Evolutionary conservation across 2,113 vertebrate genomes (phyloP).

Genomic region (Lagopus muta): DNA sequence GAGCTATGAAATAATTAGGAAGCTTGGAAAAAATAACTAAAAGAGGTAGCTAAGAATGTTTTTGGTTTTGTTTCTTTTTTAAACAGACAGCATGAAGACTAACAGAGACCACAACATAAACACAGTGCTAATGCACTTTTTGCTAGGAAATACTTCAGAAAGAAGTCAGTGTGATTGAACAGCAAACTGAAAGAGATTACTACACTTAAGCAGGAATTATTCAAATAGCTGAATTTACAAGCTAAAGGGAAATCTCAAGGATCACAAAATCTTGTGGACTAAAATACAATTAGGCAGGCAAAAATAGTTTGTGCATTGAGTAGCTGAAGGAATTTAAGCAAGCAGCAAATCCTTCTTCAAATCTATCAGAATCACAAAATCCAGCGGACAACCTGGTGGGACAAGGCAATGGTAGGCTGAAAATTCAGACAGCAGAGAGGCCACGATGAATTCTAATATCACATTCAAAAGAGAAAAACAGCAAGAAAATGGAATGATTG

Average conservation of each 20-base stretch:
- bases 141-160: neutral
- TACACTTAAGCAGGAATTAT: neutral
- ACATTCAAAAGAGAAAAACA: neutral
- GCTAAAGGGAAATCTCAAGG: neutral
- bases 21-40: neutral
- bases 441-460: neutral
- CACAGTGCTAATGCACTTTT: accelerated
- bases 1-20: neutral
- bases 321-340: neutral
- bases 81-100: neutral
- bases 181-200: neutral
- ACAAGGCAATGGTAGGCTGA: neutral
- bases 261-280: neutral
- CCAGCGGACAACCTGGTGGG: neutral
- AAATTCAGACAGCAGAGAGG: neutral
- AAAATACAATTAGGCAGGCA: neutral
- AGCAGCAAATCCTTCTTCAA: neutral
- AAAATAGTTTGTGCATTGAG: neutral
- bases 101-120: accelerated
- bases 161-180: neutral
- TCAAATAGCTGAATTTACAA: neutral
- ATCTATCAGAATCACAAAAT: neutral
- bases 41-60: neutral
- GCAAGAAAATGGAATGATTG: neutral
- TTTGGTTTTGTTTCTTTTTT: neutral